These are phyloP conservation scores for Lasioglossum leucozonium DNA, from an alignment of 2,888 invertebrate genomes.

Conservation along the genomic window DNA sequence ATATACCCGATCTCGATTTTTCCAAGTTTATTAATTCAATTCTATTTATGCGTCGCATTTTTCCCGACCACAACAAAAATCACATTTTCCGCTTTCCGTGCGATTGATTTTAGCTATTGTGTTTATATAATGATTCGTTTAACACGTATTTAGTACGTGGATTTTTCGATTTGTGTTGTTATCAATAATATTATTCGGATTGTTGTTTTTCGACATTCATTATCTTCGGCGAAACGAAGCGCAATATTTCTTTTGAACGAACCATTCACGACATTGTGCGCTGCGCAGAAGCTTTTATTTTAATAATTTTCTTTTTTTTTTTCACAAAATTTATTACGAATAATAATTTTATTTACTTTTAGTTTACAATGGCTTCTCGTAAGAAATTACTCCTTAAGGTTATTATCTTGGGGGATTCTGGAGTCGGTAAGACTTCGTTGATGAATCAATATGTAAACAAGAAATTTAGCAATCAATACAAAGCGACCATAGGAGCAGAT, in stretches of 20 bases:
- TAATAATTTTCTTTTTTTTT: not conserved
- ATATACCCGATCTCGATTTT: slow-evolving; percentile 22
- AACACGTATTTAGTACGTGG: not conserved
- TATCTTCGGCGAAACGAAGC: not conserved
- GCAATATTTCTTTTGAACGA: not conserved
- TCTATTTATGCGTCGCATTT: not conserved
- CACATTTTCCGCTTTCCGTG: not conserved
- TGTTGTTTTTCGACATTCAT: not conserved
- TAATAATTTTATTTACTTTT: slow-evolving; percentile 37
- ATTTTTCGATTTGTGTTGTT: slow-evolving; percentile 40
- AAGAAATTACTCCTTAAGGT: slow-evolving; percentile 99
- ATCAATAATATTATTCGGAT: slow-evolving; percentile 33
- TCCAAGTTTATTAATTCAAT: not conserved
- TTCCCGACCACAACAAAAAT: not conserved
- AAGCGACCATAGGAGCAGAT: slow-evolving; percentile 99
- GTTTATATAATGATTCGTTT: slow-evolving; percentile 26
- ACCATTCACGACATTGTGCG: not conserved
- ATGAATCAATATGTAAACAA: slow-evolving; percentile 99
- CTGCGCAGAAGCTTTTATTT: not conserved
- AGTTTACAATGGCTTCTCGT: slow-evolving; percentile 91
- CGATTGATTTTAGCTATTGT: slow-evolving; percentile 8
- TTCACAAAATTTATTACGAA: not conserved
- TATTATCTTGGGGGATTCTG: slow-evolving; percentile 98
- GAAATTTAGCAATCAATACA: slow-evolving; percentile 99
- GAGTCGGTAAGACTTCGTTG: slow-evolving; percentile 99